Conservation (phyloP, 2,113 vertebrate species). For the Myxocyprinus asiaticus region DNA sequence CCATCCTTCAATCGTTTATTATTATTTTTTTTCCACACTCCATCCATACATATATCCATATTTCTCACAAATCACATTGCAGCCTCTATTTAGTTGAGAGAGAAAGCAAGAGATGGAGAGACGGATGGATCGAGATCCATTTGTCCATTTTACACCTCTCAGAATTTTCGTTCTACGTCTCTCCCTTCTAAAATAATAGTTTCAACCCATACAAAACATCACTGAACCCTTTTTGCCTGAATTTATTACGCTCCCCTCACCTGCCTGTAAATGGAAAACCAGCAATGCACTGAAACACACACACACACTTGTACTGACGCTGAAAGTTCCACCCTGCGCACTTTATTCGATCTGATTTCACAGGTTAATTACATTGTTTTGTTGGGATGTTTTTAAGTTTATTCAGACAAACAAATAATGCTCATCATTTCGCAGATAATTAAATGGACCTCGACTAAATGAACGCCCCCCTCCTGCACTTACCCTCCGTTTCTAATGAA, state of each 20-base stretch:
- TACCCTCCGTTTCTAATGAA: constrained; percentile 64
- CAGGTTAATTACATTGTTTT: constrained; percentile 63
- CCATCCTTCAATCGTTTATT: constrained; percentile 30
- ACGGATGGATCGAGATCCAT: constrained; percentile 8
- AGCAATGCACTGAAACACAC: constrained; percentile 6
- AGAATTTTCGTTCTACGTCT: neutral
- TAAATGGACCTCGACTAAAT: constrained; percentile 63
- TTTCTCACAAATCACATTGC: constrained; percentile 2
- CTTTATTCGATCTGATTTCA: constrained; percentile 13
- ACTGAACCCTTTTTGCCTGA: constrained; percentile 27
- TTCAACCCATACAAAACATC: constrained; percentile 38
- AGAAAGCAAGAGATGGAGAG: constrained; percentile 16
- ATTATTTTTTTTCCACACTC: constrained; percentile 8
- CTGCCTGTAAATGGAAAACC: neutral
- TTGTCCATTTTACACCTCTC: constrained; percentile 34
- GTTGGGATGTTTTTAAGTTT: constrained; percentile 51
- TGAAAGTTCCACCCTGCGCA: constrained; percentile 10
- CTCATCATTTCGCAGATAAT: constrained; percentile 64
- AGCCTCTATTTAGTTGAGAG: constrained; percentile 3
- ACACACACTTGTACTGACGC: neutral
- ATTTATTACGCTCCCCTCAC: constrained; percentile 22
- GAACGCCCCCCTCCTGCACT: constrained; percentile 31
- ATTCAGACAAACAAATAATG: constrained; percentile 69
- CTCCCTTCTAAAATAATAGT: constrained; percentile 29
- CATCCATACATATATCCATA: constrained; percentile 12